A percentile compares a stretch with the other conserved stretches of the same genome.
Evolutionary conservation across 2,113 vertebrate species (phyloP).

Genomic region (Gambusia holbrooki): DNA sequence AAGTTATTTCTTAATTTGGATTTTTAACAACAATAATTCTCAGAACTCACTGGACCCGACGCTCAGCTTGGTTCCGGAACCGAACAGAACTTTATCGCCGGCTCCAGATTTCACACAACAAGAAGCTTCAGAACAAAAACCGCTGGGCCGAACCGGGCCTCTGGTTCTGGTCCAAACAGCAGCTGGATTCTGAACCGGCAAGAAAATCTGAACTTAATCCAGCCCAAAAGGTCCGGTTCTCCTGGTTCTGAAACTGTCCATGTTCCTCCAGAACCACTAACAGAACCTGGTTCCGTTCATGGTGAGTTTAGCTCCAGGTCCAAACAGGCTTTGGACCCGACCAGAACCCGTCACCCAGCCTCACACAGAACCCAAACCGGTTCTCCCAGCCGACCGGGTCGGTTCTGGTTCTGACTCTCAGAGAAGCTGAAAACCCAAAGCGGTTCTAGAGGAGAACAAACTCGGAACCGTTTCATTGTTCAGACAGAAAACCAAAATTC

Average conservation of each 20-base stretch:
- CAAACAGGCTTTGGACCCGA: conserved; percentile 1
- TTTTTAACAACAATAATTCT: too few species aligned
- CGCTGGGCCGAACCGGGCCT: background rate
- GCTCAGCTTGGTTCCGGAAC: conserved; percentile 32
- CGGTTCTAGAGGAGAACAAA: background rate
- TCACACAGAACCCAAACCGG: background rate
- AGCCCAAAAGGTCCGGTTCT: too few species aligned
- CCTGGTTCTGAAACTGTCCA: background rate
- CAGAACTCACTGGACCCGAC: conserved; percentile 30
- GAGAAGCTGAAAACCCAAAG: too few species aligned
- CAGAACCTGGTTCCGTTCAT: background rate
- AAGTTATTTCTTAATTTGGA: too few species aligned
- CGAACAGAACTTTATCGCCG: conserved; percentile 40
- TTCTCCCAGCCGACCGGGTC: background rate
- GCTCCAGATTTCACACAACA: conserved; percentile 45
- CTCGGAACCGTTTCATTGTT: background rate
- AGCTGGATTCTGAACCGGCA: too few species aligned
- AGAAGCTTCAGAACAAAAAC: conserved; percentile 5
- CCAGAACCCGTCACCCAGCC: conserved; percentile 3
- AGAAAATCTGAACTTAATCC: background rate
- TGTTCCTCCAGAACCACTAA: background rate
- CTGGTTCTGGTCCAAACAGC: background rate
- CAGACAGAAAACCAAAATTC: too few species aligned
- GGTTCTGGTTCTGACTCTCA: too few species aligned
- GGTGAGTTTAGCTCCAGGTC: conserved; percentile 3